These are phyloP conservation scores for Malacosoma neustria DNA, from an alignment of 2,888 invertebrate genomes.

Conservation along the genomic window DNA sequence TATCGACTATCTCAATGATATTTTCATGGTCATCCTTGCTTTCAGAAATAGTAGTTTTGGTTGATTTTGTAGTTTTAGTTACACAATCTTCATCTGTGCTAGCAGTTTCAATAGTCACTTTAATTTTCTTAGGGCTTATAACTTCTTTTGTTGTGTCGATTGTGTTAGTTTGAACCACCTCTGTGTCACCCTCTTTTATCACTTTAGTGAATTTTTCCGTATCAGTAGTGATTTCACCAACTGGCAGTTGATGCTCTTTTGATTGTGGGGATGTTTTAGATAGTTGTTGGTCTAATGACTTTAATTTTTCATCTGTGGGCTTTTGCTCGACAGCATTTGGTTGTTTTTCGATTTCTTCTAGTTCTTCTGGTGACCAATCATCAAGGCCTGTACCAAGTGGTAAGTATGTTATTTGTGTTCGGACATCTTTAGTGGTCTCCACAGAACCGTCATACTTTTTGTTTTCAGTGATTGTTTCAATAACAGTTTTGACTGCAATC, in stretches of 20 bases:
- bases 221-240: slow-evolving; percentile 63
- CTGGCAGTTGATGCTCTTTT: slow-evolving; percentile 56
- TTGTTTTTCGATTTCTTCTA: slow-evolving; percentile 52
- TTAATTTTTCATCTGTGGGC: slow-evolving; percentile 27
- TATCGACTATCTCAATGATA: slow-evolving; percentile 54
- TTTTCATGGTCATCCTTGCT: slow-evolving; percentile 66
- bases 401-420: slow-evolving; percentile 64
- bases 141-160: slow-evolving; percentile 67
- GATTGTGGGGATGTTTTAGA: slow-evolving; percentile 30
- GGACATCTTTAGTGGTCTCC: slow-evolving; percentile 64
- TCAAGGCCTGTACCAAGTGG: slow-evolving; percentile 59
- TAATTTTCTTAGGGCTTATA: slow-evolving; percentile 63
- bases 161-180: slow-evolving; percentile 62
- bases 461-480: slow-evolving; percentile 62
- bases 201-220: slow-evolving; percentile 62
- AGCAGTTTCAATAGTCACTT: slow-evolving; percentile 62
- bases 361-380: slow-evolving; percentile 62
- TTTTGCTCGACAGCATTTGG: slow-evolving; percentile 31
- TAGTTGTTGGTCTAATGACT: too few relatives aligned
- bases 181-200: slow-evolving; percentile 55
- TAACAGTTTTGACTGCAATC: slow-evolving; percentile 61
- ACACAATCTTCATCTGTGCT: slow-evolving; percentile 59
- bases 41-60: slow-evolving; percentile 68
- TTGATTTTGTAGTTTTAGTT: slow-evolving; percentile 66
- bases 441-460: slow-evolving; percentile 50